These are phyloP conservation scores for Trachelus stipa DNA, from an alignment of 2,888 invertebrate species.

Conservation along the genomic window DNA sequence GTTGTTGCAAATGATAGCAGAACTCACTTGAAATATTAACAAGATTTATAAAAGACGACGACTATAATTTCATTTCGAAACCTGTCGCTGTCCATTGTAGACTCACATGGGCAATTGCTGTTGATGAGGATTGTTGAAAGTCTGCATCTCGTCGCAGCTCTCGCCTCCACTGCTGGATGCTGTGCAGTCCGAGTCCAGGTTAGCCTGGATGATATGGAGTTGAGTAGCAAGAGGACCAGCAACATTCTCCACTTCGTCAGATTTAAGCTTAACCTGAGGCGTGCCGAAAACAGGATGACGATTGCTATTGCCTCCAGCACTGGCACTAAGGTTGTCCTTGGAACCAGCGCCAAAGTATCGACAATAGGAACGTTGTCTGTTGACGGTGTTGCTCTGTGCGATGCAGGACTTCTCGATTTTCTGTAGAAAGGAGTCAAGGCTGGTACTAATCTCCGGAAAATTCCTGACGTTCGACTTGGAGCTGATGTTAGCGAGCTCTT, in stretches of 20 bases:
- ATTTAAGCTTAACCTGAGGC: conserved; percentile 56
- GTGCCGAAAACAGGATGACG: conserved; percentile 58
- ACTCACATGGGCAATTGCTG: conserved; percentile 85
- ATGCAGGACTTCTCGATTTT: conserved; percentile 61
- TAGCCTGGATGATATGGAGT: conserved; percentile 78
- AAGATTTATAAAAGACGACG: not conserved
- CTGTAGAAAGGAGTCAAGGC: conserved; percentile 55
- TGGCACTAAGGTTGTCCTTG: conserved; percentile 45
- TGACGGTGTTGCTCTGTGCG: conserved; percentile 59
- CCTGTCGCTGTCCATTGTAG: not conserved
- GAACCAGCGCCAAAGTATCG: conserved; percentile 72
- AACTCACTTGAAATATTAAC: not conserved
- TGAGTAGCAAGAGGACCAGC: conserved; percentile 81
- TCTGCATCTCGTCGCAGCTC: conserved; percentile 89
- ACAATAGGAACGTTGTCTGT: conserved; percentile 54
- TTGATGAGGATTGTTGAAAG: conserved; percentile 82
- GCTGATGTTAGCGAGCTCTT: conserved; percentile 57
- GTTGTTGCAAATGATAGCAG: not conserved
- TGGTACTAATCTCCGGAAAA: conserved; percentile 57
- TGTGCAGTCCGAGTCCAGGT: conserved; percentile 92
- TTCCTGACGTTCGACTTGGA: conserved; percentile 51
- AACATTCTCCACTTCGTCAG: conserved; percentile 75
- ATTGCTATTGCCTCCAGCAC: conserved; percentile 38
- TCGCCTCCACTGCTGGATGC: conserved; percentile 95
- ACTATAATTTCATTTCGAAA: not conserved